Percentiles rank a stretch among this genome's conserved stretches.
phyloP scores from a whole-genome alignment of 2,113 vertebrate genomes.

The Eptatretus burgeri region DNA sequence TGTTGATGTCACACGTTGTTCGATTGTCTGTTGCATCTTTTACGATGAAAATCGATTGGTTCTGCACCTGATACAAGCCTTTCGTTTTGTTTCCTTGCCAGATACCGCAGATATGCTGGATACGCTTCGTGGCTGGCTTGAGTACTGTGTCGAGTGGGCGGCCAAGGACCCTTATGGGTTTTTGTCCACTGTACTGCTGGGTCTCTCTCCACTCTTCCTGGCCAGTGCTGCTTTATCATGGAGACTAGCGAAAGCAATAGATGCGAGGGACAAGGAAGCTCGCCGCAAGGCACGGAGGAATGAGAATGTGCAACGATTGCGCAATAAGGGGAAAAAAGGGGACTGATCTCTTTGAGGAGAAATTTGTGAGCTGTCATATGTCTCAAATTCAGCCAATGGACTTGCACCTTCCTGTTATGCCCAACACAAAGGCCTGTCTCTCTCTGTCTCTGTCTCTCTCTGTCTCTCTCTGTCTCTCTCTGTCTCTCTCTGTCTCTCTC shows the following conservation, averaged over 20 bases:
- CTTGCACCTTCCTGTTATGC: no score
- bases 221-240: neutral
- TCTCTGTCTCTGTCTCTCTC: no score
- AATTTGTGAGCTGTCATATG: no score
- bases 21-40: no score
- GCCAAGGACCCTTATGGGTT: conserved; percentile 3
- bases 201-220: conserved; percentile 5
- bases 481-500: no score
- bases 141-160: conserved; percentile 4
- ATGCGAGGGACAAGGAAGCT: neutral
- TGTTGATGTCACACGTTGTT: no score
- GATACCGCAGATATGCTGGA: neutral
- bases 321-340: conserved; percentile 3
- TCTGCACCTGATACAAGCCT: no score
- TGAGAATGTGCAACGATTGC: neutral
- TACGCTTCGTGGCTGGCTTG: conserved; percentile 3
- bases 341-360: neutral
- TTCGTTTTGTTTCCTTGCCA: no score
- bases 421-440: no score
- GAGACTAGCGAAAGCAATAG: neutral
- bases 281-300: neutral
- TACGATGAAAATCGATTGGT: no score
- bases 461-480: no score
- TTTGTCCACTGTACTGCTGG: conserved; percentile 2
- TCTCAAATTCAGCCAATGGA: no score